Evolutionary conservation across 2,888 invertebrate species (phyloP), one percentile per base, ranked within the genome.

Genomic region (Chelonus formosanus): DNA sequence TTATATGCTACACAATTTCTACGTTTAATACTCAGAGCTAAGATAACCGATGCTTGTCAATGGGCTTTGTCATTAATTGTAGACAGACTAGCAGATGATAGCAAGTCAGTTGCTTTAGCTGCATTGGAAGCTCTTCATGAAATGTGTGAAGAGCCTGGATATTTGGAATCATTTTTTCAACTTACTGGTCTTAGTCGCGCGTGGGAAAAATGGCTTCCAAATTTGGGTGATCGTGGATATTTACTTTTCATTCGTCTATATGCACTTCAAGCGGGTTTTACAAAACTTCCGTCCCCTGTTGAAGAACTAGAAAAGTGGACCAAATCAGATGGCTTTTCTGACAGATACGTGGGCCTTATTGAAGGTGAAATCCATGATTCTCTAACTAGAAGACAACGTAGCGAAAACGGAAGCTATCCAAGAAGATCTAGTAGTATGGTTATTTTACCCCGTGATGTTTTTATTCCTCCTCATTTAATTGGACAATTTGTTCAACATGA

Each of bases 1-100:
- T 85, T 97, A 48, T 99, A 98, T 85, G 92, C 95, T 0, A 97
- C 97, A 1, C 95, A 95, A 84, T 95, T 97, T 84, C 86, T 98
- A 72, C 90, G 95, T 70, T 92, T 97, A 6, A 85, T 98, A 73
- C 86, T 98, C 63, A 88, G 97, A 69, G 91, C 93, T 1, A 89
- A 90, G 70, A 84, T 90, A 83, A 87, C 89, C 1, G 90, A 92
- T 75, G 93, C 94, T 84, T 90, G 90, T 72, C 88, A 89, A 32
- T 98, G 98, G 97, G 92, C 95, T 32, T 88, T 98, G 68, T 91
- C 92, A 72, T 86, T 96, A 77, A 86, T 98, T 58, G 90, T 95
- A 31, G 90, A 90, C 62, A 96, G 96, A 85, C 87, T 98, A 44
- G 90, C 91, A 73, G 98, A 98, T 81, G 87, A 90, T 68, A 93